phyloP scores from a whole-genome alignment of 2,797 vertebrate genomes.

The Antrozous pallidus region DNA sequence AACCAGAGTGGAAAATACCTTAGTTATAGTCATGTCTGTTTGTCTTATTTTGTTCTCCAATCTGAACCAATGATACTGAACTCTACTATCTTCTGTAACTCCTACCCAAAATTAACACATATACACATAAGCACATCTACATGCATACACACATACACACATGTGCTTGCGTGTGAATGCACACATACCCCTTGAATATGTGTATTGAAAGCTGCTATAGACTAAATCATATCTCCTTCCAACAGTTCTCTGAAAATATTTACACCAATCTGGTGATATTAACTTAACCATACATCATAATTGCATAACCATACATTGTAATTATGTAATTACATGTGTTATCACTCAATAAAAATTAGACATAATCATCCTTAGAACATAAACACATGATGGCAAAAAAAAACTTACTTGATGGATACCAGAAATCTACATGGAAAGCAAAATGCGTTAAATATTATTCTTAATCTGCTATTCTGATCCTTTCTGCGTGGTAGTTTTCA shows the following conservation, averaged over 20 bases:
- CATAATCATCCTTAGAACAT: conserved; percentile 74
- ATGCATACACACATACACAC: not conserved
- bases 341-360: conserved; percentile 77
- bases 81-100: not conserved
- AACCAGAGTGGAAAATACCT: not conserved
- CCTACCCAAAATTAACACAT: not conserved
- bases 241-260: conserved; percentile 73
- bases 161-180: not conserved
- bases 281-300: conserved; percentile 78
- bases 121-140: not conserved
- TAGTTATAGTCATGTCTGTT: not conserved
- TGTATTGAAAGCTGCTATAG: conserved; percentile 54
- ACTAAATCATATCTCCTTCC: conserved; percentile 46
- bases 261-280: conserved; percentile 70
- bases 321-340: conserved; percentile 78
- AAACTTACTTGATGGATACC: conserved; percentile 10
- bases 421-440: not conserved
- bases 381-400: conserved; percentile 43
- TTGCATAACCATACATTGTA: conserved; percentile 78
- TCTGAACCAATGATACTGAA: not conserved
- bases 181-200: not conserved
- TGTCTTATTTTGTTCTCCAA: not conserved
- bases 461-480: not conserved
- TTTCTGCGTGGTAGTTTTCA: not conserved
- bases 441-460: not conserved